Base-by-base conservation (phyloP, 1,140 invertebrate species). In the Nilaparvata lugens region DNA sequence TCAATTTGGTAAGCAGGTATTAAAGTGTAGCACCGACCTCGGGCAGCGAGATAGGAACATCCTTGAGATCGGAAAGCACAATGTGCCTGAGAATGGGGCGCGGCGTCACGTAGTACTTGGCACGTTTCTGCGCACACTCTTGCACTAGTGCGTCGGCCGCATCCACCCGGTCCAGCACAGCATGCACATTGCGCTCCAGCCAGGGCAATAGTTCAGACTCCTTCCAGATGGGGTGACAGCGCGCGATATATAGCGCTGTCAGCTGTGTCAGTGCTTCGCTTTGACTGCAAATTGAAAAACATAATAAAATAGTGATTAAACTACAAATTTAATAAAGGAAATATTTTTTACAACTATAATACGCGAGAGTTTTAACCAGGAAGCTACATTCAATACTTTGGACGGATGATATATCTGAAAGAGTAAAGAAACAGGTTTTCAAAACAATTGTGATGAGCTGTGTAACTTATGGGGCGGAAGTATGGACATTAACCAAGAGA, bases 211-310 rank as follows among this genome's bases (percentile, higher is more conserved):
- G 75, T 58, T 84, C 82, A 31, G 81, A 73, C 65, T 88, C 84
- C 69, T 90, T 91, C 91, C 91, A 94, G 18, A 91, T 76, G 65
- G 87, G 80, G 68, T 82, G 84, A 65, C 80, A 83, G 52, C 91
- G 80, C 45, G 79, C 81, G 11, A 91, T 78, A 70, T 92, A 93
- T 23, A 94, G 73, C 56, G 78, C 74, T 62, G 89, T 80, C 31
- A 94, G 69, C 64, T 89, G 85, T 59, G 80, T 79, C 38, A 94
- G 68, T 21, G 85, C 81, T 45, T 78, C 73, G 23, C 84, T 78
- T 52, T 66, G 62, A n/a, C 64, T 67, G 62, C 31, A 35, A 35
- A 1, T n/a, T n/a, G n/a, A n/a, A n/a, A n/a, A n/a, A n/a, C n/a
- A n/a, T n/a, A n/a, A n/a, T n/a, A n/a, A n/a, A n/a, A n/a, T n/a